These are phyloP conservation scores for Drosophila anomelani DNA, from an alignment of 2,888 invertebrate genomes.

Conservation along the genomic window DNA sequence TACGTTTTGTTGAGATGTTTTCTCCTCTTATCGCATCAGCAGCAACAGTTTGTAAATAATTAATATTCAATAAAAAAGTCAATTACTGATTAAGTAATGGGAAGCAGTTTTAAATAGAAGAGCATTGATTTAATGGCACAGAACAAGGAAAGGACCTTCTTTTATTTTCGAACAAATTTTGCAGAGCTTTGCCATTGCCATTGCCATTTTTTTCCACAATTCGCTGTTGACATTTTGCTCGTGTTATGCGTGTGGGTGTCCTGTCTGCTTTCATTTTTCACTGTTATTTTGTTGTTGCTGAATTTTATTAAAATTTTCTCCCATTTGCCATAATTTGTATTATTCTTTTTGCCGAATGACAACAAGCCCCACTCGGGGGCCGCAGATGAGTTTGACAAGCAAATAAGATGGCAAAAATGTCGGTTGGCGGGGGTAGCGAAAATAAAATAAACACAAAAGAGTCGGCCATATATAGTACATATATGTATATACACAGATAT, in stretches of 20 bases:
- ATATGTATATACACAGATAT: neutral
- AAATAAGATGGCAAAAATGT: constrained; percentile 53
- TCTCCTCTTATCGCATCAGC: constrained; percentile 6
- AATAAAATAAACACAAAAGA: constrained; percentile 36
- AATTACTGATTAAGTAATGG: constrained; percentile 30
- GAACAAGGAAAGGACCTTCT: neutral
- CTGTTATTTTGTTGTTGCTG: constrained; percentile 60
- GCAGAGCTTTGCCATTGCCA: constrained; percentile 55
- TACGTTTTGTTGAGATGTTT: constrained; percentile 42
- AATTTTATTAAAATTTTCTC: constrained; percentile 80
- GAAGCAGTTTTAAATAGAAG: neutral
- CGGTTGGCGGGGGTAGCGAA: constrained; percentile 15
- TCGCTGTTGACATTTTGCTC: constrained; percentile 69
- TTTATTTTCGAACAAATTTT: constrained; percentile 27
- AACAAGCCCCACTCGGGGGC: constrained; percentile 40
- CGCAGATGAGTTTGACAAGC: constrained; percentile 78
- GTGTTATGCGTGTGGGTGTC: constrained; percentile 25
- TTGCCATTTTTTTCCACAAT: constrained; percentile 66
- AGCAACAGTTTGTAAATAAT: constrained; percentile 34
- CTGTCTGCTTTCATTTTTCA: constrained; percentile 49
- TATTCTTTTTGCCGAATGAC: constrained; percentile 56
- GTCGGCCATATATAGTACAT: neutral
- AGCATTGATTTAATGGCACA: constrained; percentile 3
- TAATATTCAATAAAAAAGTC: constrained; percentile 33
- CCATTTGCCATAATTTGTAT: constrained; percentile 80